Conservation (phyloP, 1,140 invertebrate genomes). For the Diorhabda carinulata region DNA sequence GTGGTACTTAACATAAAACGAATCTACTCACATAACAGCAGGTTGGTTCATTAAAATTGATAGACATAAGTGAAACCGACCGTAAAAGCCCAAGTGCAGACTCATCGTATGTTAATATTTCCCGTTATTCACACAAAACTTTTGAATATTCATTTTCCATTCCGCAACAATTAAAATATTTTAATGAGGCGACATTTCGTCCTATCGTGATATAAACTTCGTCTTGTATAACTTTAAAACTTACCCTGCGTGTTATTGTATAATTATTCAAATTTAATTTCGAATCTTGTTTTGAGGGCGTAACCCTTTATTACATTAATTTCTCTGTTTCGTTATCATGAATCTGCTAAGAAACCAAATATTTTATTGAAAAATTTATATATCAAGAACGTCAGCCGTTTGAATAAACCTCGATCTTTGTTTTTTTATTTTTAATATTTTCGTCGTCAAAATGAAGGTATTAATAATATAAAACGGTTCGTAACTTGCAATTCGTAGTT, state of each 20-base stretch:
- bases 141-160: slow-evolving; percentile 42
- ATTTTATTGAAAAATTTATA: no score
- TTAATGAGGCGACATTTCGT: slow-evolving; percentile 38
- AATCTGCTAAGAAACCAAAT: no score
- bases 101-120: slow-evolving; percentile 13
- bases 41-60: slow-evolving; percentile 13
- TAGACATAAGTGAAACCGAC: slow-evolving; percentile 10
- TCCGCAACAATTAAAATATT: slow-evolving; percentile 42
- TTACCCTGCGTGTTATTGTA: slow-evolving; percentile 39
- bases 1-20: background rate
- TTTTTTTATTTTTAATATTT: no score
- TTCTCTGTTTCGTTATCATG: background rate
- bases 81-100: slow-evolving; percentile 15
- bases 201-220: slow-evolving; percentile 21
- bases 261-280: slow-evolving; percentile 40
- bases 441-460: no score
- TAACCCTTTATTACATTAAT: slow-evolving; percentile 17
- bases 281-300: slow-evolving; percentile 23
- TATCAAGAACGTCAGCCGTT: no score
- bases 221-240: slow-evolving; percentile 35
- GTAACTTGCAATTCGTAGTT: no score
- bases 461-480: no score
- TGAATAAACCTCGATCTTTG: no score
- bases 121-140: slow-evolving; percentile 13
- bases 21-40: slow-evolving; percentile 1